These are phyloP conservation scores for Clanis bilineata DNA, from an alignment of 2,888 invertebrate species.

Conservation along the genomic window DNA sequence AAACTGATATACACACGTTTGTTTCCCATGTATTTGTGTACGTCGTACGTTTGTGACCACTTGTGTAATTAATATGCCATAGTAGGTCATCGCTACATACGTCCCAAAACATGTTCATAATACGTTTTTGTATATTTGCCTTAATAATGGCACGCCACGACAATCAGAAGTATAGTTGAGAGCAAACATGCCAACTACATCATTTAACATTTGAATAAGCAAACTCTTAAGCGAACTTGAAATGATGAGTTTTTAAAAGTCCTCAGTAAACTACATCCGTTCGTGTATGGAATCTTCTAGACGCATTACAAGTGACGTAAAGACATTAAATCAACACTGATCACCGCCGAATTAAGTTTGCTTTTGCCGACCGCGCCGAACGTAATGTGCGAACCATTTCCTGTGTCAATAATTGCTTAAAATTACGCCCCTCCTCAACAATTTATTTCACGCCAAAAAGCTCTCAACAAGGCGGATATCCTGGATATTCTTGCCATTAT, in stretches of 20 bases:
- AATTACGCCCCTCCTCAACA: no score
- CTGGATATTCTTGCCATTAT: no score
- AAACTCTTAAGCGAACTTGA: conserved; percentile 14
- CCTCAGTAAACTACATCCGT: conserved; percentile 5
- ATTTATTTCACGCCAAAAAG: no score
- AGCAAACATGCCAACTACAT: conserved; percentile 8
- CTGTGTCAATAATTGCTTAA: neutral
- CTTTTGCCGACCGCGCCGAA: neutral
- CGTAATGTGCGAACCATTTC: neutral
- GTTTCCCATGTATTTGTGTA: no score
- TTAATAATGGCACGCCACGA: neutral
- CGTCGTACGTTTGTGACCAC: no score
- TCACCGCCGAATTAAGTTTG: neutral
- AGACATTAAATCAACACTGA: neutral
- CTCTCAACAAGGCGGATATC: no score
- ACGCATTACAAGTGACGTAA: neutral
- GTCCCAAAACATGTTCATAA: neutral
- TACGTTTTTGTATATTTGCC: conserved; percentile 2
- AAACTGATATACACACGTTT: no score
- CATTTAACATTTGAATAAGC: conserved; percentile 1
- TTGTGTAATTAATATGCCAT: neutral
- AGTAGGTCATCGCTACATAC: neutral
- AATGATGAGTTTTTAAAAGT: neutral
- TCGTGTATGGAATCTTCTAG: conserved; percentile 7
- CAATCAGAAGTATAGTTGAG: conserved; percentile 14